Evolutionary conservation across 2,797 vertebrate genomes (phyloP).

Genomic region (Sciurus carolinensis): DNA sequence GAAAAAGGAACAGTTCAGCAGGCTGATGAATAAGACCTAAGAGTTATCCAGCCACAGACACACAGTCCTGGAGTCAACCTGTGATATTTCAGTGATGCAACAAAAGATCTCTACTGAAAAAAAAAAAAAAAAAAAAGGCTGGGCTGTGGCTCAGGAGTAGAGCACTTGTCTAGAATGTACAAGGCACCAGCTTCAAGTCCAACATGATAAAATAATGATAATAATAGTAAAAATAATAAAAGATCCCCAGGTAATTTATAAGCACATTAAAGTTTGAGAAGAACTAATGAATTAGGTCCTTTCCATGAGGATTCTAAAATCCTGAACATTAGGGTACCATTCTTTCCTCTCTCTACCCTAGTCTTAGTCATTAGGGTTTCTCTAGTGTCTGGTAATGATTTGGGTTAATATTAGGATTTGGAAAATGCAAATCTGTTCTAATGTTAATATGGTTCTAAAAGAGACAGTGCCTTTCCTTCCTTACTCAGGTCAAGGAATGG

Average conservation of each 20-base stretch:
- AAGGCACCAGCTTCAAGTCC: no score
- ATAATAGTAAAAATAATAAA: background rate
- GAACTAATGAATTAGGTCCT: background rate
- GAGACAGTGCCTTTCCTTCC: background rate
- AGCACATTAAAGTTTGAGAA: background rate
- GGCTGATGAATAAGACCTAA: no score
- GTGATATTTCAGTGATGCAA: no score
- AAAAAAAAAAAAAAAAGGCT: background rate
- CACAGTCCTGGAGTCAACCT: no score
- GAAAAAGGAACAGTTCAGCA: no score
- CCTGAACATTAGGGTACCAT: background rate
- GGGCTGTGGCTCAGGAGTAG: background rate
- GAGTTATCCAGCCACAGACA: no score
- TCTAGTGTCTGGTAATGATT: background rate
- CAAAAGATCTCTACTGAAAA: no score
- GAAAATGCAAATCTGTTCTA: background rate
- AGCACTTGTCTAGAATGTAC: background rate
- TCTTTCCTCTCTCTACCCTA: background rate
- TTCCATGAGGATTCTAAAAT: background rate
- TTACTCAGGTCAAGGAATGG: background rate
- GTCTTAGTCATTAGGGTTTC: background rate
- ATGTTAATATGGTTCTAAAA: background rate
- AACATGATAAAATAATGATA: no score
- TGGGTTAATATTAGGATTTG: background rate
- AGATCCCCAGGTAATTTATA: background rate